phyloP scores from a whole-genome alignment of 2,113 vertebrate species.

The Rhinolophus sinicus region DNA sequence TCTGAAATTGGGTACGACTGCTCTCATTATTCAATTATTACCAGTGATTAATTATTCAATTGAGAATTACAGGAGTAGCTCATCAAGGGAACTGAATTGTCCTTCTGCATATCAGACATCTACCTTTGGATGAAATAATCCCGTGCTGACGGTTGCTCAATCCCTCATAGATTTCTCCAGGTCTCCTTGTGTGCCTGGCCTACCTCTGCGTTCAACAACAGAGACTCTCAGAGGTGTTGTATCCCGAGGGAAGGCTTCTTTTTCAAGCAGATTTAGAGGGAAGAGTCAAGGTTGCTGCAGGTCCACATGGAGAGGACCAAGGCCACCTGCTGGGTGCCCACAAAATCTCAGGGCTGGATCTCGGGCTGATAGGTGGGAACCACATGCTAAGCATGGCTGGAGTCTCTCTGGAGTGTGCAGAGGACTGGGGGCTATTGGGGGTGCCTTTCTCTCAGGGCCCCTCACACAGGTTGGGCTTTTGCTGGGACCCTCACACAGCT shows the following conservation, averaged over 20 bases:
- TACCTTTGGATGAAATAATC: background rate
- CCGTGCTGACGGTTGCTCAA: too few species aligned
- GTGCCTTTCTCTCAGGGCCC: background rate
- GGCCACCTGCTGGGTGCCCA: background rate
- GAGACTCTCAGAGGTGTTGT: background rate
- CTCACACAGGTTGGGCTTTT: background rate
- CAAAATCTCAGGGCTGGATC: background rate
- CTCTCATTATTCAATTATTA: background rate
- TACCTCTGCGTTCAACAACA: background rate
- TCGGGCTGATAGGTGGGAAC: background rate
- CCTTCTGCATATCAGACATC: background rate
- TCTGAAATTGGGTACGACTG: constrained; percentile 5
- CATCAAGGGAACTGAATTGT: background rate
- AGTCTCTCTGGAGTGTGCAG: background rate
- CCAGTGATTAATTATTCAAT: background rate
- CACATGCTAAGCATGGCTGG: background rate
- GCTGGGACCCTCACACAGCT: background rate
- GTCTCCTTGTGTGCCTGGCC: background rate
- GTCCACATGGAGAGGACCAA: background rate
- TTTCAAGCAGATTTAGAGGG: background rate
- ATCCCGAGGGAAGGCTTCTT: background rate
- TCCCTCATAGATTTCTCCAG: background rate
- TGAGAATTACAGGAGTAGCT: background rate
- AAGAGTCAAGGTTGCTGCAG: background rate
- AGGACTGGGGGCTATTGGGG: background rate